Conservation (phyloP, 1,140 invertebrate genomes). For the Drosophila novamexicana region DNA sequence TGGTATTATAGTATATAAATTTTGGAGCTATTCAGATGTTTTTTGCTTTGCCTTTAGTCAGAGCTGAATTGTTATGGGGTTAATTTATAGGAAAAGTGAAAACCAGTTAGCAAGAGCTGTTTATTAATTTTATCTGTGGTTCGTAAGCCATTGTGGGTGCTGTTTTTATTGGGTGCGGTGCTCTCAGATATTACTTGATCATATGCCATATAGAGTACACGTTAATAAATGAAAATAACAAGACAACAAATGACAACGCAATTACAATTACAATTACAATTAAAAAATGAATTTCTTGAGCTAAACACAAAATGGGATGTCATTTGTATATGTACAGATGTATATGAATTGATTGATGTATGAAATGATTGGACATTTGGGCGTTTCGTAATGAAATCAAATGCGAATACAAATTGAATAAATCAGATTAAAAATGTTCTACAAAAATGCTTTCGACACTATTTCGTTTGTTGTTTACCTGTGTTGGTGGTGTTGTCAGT, state of each 20-base stretch:
- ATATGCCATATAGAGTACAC: conserved; percentile 25
- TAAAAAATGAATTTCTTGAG: conserved; percentile 79
- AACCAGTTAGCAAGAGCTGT: conserved; percentile 27
- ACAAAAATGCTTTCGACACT: conserved; percentile 1
- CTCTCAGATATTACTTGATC: conserved; percentile 47
- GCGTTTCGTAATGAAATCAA: conserved; percentile 45
- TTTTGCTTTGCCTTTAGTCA: conserved; percentile 22
- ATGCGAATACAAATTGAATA: conserved; percentile 40
- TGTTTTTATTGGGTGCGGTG: conserved; percentile 46
- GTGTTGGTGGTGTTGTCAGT: conserved; percentile 84
- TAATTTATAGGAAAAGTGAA: conserved; percentile 33
- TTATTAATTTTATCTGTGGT: conserved; percentile 23
- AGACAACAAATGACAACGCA: conserved; percentile 41
- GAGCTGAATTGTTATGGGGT: conserved; percentile 3
- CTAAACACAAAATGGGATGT: conserved; percentile 78
- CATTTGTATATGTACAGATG: conserved; percentile 22
- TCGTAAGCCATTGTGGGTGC: conserved; percentile 24
- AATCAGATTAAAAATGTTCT: conserved; percentile 43
- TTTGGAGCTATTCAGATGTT: conserved; percentile 29
- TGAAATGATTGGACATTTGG: neutral
- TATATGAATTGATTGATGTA: conserved; percentile 14
- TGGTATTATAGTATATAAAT: conserved; percentile 16
- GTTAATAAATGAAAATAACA: conserved; percentile 32
- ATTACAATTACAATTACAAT: conserved; percentile 65
- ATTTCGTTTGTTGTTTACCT: conserved; percentile 70